phyloP scores from a whole-genome alignment of 2,113 vertebrate species.

The Chrysochloris asiatica region DNA sequence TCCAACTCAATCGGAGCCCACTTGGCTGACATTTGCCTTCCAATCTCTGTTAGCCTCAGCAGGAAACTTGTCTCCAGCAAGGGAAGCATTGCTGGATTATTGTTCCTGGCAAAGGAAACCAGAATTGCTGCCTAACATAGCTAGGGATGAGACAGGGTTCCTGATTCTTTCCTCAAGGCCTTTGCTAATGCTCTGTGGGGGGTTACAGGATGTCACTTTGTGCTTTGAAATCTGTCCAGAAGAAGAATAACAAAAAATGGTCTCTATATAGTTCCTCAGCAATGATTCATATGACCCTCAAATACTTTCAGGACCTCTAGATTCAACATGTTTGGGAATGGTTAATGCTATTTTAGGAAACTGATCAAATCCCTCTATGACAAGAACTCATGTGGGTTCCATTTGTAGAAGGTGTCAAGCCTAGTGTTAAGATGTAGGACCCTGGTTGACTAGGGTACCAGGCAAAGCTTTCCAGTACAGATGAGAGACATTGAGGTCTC shows the following conservation, averaged over 20 bases:
- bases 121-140: slow-evolving; percentile 68
- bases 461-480: background rate
- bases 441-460: background rate
- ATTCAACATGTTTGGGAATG: slow-evolving; percentile 37
- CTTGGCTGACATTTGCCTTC: slow-evolving; percentile 58
- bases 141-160: slow-evolving; percentile 28
- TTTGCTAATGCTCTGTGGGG: slow-evolving; percentile 44
- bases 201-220: slow-evolving; percentile 55
- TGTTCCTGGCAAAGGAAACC: slow-evolving; percentile 63
- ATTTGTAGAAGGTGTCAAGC: background rate
- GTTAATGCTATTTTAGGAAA: slow-evolving; percentile 22
- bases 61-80: slow-evolving; percentile 64
- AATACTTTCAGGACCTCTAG: slow-evolving; percentile 17
- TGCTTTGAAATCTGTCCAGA: slow-evolving; percentile 42
- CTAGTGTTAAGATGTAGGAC: background rate
- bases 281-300: slow-evolving; percentile 20
- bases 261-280: slow-evolving; percentile 26
- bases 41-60: slow-evolving; percentile 40
- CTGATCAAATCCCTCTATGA: background rate
- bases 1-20: slow-evolving; percentile 25
- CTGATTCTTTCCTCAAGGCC: slow-evolving; percentile 34
- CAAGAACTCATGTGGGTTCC: background rate
- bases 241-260: slow-evolving; percentile 59
- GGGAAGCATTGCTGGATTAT: background rate
- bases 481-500: background rate